Conservation (phyloP, 2,797 vertebrate genomes). For the Acanthurus lineatus region DNA sequence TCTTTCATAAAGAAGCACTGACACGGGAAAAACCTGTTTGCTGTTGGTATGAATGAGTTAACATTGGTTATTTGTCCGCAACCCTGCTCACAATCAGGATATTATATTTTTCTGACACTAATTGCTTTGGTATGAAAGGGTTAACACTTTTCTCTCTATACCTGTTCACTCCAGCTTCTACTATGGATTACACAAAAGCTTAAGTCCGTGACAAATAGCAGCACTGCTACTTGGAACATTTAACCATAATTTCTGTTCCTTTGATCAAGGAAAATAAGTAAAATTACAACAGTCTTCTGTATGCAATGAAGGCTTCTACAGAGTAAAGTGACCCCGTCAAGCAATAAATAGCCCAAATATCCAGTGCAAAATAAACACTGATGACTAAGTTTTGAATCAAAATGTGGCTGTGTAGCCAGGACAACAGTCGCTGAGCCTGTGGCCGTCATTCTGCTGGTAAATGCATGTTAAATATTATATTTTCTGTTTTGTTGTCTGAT, state of each 20-base stretch:
- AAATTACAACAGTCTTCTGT: neutral
- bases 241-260: neutral
- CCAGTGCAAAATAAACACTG: constrained; percentile 22
- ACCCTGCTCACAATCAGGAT: constrained; percentile 12
- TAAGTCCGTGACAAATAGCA: constrained; percentile 13
- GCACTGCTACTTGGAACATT: neutral
- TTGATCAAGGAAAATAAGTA: constrained; percentile 6
- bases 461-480: too few species aligned
- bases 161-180: constrained; percentile 44
- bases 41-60: neutral
- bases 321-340: neutral
- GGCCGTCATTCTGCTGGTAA: neutral
- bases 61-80: neutral
- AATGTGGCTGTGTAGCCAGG: neutral
- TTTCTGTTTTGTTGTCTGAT: too few species aligned
- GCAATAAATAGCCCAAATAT: constrained; percentile 6
- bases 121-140: constrained; percentile 48
- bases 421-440: neutral
- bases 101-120: constrained; percentile 15
- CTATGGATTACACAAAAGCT: constrained; percentile 17
- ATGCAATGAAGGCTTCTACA: neutral
- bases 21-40: neutral
- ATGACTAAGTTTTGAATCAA: neutral
- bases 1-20: constrained; percentile 4
- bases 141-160: constrained; percentile 28